Conservation (phyloP, 2,113 vertebrate genomes). For the Panurus biarmicus region DNA sequence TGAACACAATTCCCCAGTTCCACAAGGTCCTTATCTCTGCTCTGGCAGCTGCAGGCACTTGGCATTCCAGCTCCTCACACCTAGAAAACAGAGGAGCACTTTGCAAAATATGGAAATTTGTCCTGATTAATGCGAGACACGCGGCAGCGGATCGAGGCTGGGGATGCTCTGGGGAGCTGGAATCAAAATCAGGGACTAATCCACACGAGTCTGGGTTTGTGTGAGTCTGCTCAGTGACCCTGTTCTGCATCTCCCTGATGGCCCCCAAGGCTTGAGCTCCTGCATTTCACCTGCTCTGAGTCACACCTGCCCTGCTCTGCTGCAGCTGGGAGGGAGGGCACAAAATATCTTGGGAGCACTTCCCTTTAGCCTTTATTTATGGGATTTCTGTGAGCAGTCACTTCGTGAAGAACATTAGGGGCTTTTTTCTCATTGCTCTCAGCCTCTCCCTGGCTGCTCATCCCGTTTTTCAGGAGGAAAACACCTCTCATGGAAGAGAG, state of each 20-base stretch:
- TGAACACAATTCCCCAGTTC: neutral
- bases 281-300: too few species aligned
- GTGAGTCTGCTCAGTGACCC: neutral
- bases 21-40: neutral
- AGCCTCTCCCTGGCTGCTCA: neutral
- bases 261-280: neutral
- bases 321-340: neutral
- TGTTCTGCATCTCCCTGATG: neutral
- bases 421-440: neutral
- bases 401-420: neutral
- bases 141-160: neutral
- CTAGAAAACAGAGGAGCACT: neutral
- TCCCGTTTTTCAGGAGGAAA: neutral
- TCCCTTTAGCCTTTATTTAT: neutral
- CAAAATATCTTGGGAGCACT: accelerated
- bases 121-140: neutral
- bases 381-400: neutral
- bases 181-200: neutral
- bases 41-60: neutral
- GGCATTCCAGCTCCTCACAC: neutral
- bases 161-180: neutral
- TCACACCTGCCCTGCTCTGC: neutral
- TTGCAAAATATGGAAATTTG: neutral
- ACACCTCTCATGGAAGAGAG: neutral
- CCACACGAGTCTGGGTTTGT: neutral